A percentile compares a stretch with the other conserved stretches of the same genome.
Conservation (phyloP, 2,797 vertebrate genomes). For the Holocentrus rufus region DNA sequence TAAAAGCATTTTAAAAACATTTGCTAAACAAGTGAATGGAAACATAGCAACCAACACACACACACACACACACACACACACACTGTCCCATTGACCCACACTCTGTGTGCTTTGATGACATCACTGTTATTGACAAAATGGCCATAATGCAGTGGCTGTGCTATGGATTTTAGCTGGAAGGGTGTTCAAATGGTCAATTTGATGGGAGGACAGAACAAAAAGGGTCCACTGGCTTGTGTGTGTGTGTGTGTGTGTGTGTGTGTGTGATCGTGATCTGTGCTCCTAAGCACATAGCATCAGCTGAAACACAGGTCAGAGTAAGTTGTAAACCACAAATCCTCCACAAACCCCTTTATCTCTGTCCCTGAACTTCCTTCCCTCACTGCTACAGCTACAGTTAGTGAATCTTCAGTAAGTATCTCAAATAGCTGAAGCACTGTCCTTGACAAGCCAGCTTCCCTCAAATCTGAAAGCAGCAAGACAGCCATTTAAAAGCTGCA, state of each 20-base stretch:
- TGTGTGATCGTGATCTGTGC: too few relatives aligned
- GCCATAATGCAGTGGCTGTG: slow-evolving; percentile 36
- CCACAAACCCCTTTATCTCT: not conserved
- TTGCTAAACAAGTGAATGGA: not conserved
- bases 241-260: slow-evolving; percentile 10
- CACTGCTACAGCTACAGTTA: not conserved
- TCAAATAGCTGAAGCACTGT: slow-evolving; percentile 1
- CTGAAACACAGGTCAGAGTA: not conserved
- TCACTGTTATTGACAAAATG: slow-evolving; percentile 46
- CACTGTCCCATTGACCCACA: slow-evolving; percentile 24
- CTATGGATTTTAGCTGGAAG: slow-evolving; percentile 70
- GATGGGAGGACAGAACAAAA: slow-evolving; percentile 25
- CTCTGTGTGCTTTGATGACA: slow-evolving; percentile 24
- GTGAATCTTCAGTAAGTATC: slow-evolving; percentile 6
- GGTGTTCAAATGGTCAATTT: slow-evolving; percentile 41
- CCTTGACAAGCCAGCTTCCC: slow-evolving; percentile 3
- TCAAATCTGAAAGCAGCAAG: slow-evolving; percentile 29
- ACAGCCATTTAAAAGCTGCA: slow-evolving; percentile 11
- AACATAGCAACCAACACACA: slow-evolving; percentile 2
- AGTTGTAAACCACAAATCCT: not conserved
- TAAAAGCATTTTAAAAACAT: slow-evolving; percentile 9
- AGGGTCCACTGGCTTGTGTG: not conserved
- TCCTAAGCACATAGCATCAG: not conserved
- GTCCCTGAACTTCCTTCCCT: not conserved
- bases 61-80: slow-evolving; percentile 1